These are phyloP conservation scores for Holacanthella duospinosa DNA, from an alignment of 2,888 invertebrate genomes.

Conservation along the genomic window DNA sequence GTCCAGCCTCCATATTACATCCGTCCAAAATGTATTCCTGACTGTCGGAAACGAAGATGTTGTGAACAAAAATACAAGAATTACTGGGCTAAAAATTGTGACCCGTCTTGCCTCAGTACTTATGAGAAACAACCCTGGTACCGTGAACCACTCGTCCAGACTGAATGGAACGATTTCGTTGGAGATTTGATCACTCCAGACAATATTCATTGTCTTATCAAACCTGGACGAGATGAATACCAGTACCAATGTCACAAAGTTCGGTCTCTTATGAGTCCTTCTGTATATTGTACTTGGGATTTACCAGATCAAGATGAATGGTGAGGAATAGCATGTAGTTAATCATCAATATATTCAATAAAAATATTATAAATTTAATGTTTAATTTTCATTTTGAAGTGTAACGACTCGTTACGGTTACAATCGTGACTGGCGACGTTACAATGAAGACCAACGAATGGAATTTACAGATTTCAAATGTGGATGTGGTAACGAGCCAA, in stretches of 20 bases:
- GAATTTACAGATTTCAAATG: conserved; percentile 19
- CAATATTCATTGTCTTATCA: conserved; percentile 25
- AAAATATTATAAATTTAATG: conserved; percentile 7
- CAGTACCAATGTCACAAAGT: conserved; percentile 31
- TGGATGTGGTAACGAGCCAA: conserved; percentile 27
- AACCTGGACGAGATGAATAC: conserved; percentile 29
- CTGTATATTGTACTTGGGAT: conserved; percentile 29
- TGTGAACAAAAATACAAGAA: conserved; percentile 26
- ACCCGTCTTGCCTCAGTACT: conserved; percentile 13
- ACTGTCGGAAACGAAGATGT: conserved; percentile 16
- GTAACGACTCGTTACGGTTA: conserved; percentile 23
- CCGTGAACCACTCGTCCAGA: conserved; percentile 24
- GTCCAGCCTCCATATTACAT: not conserved
- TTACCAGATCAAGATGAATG: conserved; percentile 30
- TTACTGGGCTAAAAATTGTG: conserved; percentile 25
- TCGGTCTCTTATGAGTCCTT: conserved; percentile 25
- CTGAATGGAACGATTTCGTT: conserved; percentile 27
- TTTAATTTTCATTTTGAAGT: conserved; percentile 13
- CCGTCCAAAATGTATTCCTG: conserved; percentile 12
- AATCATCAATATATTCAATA: no score
- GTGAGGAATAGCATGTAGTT: conserved; percentile 8
- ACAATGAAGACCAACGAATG: conserved; percentile 28
- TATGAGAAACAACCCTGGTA: conserved; percentile 35
- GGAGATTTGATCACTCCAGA: conserved; percentile 26
- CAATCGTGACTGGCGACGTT: conserved; percentile 33